Conservation (phyloP, 1,140 invertebrate species). For the Phenacoccus solenopsis region DNA sequence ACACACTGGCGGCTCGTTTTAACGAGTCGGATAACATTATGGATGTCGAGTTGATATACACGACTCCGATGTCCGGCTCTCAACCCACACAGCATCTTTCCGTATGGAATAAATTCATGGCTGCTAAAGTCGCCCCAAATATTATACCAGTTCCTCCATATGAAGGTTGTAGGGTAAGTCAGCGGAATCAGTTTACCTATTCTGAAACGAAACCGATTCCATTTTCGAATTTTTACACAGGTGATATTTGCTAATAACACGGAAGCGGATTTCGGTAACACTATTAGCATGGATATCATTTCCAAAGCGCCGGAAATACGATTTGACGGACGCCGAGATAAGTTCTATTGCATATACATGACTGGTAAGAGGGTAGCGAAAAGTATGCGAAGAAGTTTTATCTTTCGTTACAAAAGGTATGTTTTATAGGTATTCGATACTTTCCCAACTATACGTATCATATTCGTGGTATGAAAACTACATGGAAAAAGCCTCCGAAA, state of each 20-base stretch:
- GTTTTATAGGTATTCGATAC: not conserved
- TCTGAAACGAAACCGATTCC: no score
- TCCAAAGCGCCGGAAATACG: not conserved
- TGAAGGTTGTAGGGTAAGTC: not conserved
- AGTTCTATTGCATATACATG: not conserved
- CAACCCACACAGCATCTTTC: no score
- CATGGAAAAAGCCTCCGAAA: not conserved
- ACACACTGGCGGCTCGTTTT: not conserved
- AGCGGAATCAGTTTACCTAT: no score
- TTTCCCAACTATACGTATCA: not conserved
- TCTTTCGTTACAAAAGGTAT: no score
- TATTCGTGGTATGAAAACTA: not conserved
- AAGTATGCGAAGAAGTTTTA: not conserved
- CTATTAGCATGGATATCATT: not conserved
- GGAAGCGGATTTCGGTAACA: not conserved
- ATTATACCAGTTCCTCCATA: not conserved
- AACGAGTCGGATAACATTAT: not conserved
- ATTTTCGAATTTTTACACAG: not conserved
- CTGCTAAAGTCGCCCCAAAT: not conserved
- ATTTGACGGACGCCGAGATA: not conserved
- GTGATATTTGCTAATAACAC: not conserved
- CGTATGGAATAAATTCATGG: not conserved
- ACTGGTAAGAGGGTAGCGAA: not conserved
- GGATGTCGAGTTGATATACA: not conserved
- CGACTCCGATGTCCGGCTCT: not conserved